Base-by-base conservation (phyloP, 2,888 invertebrate species). In the Metellina segmentata region DNA sequence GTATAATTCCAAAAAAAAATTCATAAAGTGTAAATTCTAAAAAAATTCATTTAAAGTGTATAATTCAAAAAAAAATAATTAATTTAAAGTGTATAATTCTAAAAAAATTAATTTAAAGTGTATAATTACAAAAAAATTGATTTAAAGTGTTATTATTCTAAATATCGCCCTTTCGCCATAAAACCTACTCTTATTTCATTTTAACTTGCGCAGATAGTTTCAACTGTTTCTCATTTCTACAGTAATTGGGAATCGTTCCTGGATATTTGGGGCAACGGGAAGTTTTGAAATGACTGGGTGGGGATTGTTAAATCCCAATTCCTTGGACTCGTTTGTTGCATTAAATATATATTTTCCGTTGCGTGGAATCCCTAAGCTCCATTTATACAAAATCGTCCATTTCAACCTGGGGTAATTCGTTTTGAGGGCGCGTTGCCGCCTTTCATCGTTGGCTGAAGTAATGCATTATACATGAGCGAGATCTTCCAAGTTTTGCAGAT, bases 401-500 rank as follows among this genome's bases (percentile, higher is more conserved):
- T 61, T 61, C 61, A 9, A 61, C 11, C 61, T 11, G 16, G 61
- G 61, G 61, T 61, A 61, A 61, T 61, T 61, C 61, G 61, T 61
- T 61, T 61, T 61, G 6, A 11, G 61, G 61, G 61, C 9, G 16
- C 11, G 61, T 61, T 61, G 61, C 61, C 4, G 13, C 61, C 16
- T 61, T 61, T 61, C 61, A 61, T 11, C 61, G 61, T 16, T 5
- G 61, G 13, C 71, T 82, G 52, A 72, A 82, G 71, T 82, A 72
- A 82, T 82, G 82, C 72, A 82, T 82, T 49, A 82, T 82, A 51
- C 82, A 82, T 82, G 19, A 70, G 82, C 52, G 52, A 72, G 52
- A 51, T 82, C 52, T 52, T 72, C 19, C 61, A 34, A 34, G 34
- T 34, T 34, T 61, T 16, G 11, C 72, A 19, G 71, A 52, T 49